Evolutionary conservation across 2,888 invertebrate genomes (phyloP), one percentile per base, ranked within the genome.

Genomic region (Conomelus anceps): DNA sequence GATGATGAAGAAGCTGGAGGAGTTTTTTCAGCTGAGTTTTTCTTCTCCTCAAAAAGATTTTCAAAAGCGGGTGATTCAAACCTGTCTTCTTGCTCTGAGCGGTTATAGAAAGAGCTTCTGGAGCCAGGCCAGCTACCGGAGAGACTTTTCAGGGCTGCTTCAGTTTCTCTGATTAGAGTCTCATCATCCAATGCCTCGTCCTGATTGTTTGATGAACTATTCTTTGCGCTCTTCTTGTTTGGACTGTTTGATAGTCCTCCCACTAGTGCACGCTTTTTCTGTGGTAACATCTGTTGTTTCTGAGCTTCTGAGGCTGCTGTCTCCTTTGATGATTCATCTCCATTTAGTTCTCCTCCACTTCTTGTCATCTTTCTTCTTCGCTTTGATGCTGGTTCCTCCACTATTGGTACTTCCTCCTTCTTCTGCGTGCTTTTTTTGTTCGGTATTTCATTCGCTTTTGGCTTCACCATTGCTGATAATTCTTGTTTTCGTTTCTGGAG

Each of bases 91-190:
- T 96, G 96, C 89, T 94, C 94, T 90, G 96, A 95, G 89, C 95
- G 94, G 89, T 96, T 95, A 92, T 96, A 96, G 90, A 93, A 92
- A 34, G 95, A 95, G 9, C 95, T 95, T 87, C 96, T 93, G 24
- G 96, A 95, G 20, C 96, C 96, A 7, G 96, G 96, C 96, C 97
- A 97, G 93, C 96, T 97, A 22, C 97, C 97, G 0, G 98, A 97
- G n/a, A 98, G 94, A 91, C 97, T 97, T 93, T 97, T 97, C 29
- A 98, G 93, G 0, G 98, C 98, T 0, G 97, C 97, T 93, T 98
- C 98, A 1, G 98, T 98, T 93, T 98, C 98, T 88, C 97, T 94
- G 91, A 98, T 97, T 89, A 97, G 94, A 0, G 96, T 96, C 93
- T 98, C 98, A 92, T 97, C 97, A 92, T 97, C 97, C 92, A 96